Conservation (phyloP, 2,888 invertebrate species). For the Conus canariensis region DNA sequence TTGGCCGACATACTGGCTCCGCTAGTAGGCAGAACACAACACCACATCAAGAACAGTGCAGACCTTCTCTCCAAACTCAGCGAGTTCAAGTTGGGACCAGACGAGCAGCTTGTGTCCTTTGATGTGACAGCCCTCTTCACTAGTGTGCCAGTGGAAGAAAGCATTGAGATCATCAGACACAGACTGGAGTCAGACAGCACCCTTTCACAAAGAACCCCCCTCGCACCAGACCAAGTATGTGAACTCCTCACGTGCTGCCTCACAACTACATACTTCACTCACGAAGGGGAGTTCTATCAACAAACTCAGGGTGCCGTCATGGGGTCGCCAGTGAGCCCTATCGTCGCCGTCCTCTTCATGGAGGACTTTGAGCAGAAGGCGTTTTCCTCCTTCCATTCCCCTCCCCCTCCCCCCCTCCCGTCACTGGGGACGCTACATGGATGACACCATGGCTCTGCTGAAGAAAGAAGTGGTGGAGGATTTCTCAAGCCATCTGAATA, state of each 20-base stretch:
- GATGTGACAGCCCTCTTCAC: neutral
- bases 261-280: neutral
- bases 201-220: neutral
- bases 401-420: neutral
- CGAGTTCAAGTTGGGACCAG: neutral
- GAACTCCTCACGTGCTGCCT: neutral
- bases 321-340: conserved; percentile 12
- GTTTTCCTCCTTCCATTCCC: neutral
- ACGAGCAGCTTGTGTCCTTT: neutral
- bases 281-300: neutral
- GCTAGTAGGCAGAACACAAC: neutral
- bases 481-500: conserved; percentile 2
- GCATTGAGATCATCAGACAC: neutral
- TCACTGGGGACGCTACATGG: neutral
- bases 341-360: conserved; percentile 12
- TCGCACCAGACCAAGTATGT: neutral
- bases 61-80: neutral
- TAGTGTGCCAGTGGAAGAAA: neutral
- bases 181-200: neutral
- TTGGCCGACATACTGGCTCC: neutral
- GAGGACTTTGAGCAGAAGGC: conserved; percentile 17
- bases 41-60: neutral
- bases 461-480: neutral
- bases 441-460: conserved; percentile 7
- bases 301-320: neutral